Evolutionary conservation across 2,888 invertebrate species (phyloP), one percentile per base, ranked within the genome.

Genomic region (Lepidonotus clava): DNA sequence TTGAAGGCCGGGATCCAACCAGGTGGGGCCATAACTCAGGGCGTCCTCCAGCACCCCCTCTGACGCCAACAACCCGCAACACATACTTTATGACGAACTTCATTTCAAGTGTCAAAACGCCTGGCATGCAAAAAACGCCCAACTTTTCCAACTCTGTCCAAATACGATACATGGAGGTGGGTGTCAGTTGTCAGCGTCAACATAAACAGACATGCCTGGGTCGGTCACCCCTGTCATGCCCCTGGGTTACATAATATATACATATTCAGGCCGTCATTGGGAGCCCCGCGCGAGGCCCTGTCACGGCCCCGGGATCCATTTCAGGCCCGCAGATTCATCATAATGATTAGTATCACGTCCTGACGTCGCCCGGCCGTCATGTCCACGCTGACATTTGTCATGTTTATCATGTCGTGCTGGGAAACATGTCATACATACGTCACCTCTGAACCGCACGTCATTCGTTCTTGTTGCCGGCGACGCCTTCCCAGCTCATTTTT

Each of bases 361-460:
- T 76, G 76, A 40, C 76, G 40, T 76, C 36, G 11, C 38, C 24
- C n/a, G 24, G 76, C 18, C 24, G 76, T 76, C 76, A 76, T 28
- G 76, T 76, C 76, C 34, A 38, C 76, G 24, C 38, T n/a, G 24
- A 28, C 76, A 76, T 76, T 76, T 76, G 76, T 76, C 76, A 76
- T 76, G 40, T 76, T 76, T 76, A 76, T 36, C 38, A 40, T 76
- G 38, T 36, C 38, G 76, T 40, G 76, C 76, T 76, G 76, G 18
- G 76, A 38, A 76, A 76, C 76, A 76, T 76, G 76, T 76, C 76
- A 76, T 76, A 76, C 76, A 40, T 76, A 76, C 76, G 76, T 76
- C 76, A 76, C 76, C 76, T 38, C 76, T 76, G 76, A 76, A n/a
- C 76, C 76, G 21, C 38, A 76, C 76, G 76, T 38, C 76, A 76